Evolutionary conservation across 2,113 vertebrate genomes (phyloP).

Genomic region (Zosterops hypoxanthus): DNA sequence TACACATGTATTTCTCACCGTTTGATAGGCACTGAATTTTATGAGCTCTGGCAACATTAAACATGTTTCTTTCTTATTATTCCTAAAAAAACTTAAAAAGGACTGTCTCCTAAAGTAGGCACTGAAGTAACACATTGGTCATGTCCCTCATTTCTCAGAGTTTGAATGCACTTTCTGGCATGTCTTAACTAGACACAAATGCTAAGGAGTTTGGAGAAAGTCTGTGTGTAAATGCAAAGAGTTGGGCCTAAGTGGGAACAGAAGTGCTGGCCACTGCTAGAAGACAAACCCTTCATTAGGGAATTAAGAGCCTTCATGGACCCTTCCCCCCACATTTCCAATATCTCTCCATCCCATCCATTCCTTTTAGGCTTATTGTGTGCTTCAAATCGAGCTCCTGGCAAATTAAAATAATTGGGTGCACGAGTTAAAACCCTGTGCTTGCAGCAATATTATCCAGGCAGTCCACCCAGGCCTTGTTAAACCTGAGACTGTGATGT

Average conservation of each 20-base stretch:
- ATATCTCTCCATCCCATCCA: not conserved
- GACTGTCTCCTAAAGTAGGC: not conserved
- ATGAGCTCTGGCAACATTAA: not conserved
- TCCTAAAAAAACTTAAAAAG: not conserved
- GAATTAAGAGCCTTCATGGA: not conserved
- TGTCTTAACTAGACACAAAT: not conserved
- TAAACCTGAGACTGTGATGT: not conserved
- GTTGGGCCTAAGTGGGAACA: not conserved
- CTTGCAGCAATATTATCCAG: not conserved
- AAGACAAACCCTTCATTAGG: not conserved
- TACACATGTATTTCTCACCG: not conserved
- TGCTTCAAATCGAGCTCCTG: not conserved
- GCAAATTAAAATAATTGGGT: not conserved
- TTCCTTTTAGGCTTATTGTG: not conserved
- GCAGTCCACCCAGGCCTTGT: not conserved
- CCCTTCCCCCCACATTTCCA: not conserved
- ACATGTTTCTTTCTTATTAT: not conserved
- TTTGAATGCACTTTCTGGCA: not conserved
- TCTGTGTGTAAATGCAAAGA: not conserved
- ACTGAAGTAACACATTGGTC: not conserved
- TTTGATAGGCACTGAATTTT: not conserved
- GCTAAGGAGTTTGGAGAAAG: not conserved
- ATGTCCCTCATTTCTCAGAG: not conserved
- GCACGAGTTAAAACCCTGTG: not conserved
- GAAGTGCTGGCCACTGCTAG: not conserved